A percentile compares a stretch with the other conserved stretches of the same genome.
phyloP scores from a whole-genome alignment of 2,113 vertebrate genomes.

The Leuciscus idus region DNA sequence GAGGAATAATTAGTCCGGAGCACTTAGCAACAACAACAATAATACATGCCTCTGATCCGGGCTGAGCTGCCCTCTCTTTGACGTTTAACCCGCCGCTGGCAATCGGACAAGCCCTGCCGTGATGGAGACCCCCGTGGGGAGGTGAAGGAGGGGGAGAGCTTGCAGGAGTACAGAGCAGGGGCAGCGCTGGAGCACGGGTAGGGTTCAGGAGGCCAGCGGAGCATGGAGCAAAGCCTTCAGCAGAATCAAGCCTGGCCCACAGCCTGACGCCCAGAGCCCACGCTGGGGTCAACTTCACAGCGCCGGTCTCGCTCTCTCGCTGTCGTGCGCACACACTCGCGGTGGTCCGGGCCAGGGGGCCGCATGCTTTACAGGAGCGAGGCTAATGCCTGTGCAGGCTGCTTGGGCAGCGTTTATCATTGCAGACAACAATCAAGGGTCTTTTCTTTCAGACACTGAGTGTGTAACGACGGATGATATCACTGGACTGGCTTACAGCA shows the following conservation, averaged over 20 bases:
- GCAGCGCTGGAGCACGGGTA: constrained; percentile 67
- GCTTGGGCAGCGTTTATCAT: constrained; percentile 37
- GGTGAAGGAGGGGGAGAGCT: constrained; percentile 63
- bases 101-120: constrained; percentile 64
- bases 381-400: constrained; percentile 44
- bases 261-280: constrained; percentile 55
- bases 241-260: constrained; percentile 45
- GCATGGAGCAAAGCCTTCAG: constrained; percentile 68
- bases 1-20: constrained; percentile 79
- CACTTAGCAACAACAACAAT: constrained; percentile 80
- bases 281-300: constrained; percentile 51
- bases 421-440: constrained; percentile 23
- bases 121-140: constrained; percentile 47
- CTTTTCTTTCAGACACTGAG: neutral
- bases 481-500: constrained; percentile 34
- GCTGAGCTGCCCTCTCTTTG: constrained; percentile 72
- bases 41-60: constrained; percentile 72
- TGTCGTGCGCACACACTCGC: neutral
- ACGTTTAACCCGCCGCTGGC: constrained; percentile 76
- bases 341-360: constrained; percentile 11
- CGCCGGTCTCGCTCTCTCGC: constrained; percentile 1
- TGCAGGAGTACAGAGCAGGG: constrained; percentile 69
- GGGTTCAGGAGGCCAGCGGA: constrained; percentile 70
- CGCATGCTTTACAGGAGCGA: constrained; percentile 24
- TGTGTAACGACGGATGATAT: constrained; percentile 13